Percentiles rank a stretch among this genome's conserved stretches.
These are phyloP conservation scores for Limenitis camilla DNA, from an alignment of 2,888 invertebrate species.

Conservation along the genomic window DNA sequence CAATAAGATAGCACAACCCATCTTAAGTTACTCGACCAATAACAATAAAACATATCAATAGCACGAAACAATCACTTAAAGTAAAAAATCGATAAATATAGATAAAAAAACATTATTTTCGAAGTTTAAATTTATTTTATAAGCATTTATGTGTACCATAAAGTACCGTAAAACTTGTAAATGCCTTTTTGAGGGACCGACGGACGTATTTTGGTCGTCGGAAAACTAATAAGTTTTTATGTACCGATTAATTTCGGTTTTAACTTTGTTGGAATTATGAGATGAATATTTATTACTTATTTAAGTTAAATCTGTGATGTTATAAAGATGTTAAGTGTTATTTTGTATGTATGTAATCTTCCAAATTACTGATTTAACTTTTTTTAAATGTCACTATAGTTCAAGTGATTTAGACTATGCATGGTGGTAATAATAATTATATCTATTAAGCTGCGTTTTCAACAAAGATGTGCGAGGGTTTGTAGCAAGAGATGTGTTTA, in stretches of 20 bases:
- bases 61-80: constrained; percentile 29
- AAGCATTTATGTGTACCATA: constrained; percentile 21
- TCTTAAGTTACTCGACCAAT: constrained; percentile 45
- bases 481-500: too few relatives aligned
- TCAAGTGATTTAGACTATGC: too few relatives aligned
- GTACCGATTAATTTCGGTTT: constrained; percentile 2
- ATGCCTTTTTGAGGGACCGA: constrained; percentile 19
- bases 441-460: too few relatives aligned
- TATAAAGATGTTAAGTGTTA: too few relatives aligned
- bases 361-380: too few relatives aligned
- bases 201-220: constrained; percentile 6
- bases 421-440: too few relatives aligned
- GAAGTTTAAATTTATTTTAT: constrained; percentile 22
- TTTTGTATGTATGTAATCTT: too few relatives aligned
- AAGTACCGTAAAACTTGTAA: constrained; percentile 26
- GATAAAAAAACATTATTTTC: constrained; percentile 22
- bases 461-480: too few relatives aligned
- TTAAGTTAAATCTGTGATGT: too few relatives aligned
- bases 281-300: too few relatives aligned
- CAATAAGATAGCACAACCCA: constrained; percentile 19
- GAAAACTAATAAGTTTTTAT: constrained; percentile 18
- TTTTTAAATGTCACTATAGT: too few relatives aligned
- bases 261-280: too few relatives aligned
- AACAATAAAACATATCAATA: constrained; percentile 55
- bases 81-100: constrained; percentile 24